Base-by-base conservation (phyloP, 2,797 vertebrate genomes). In the Atherinosoma microstoma region DNA sequence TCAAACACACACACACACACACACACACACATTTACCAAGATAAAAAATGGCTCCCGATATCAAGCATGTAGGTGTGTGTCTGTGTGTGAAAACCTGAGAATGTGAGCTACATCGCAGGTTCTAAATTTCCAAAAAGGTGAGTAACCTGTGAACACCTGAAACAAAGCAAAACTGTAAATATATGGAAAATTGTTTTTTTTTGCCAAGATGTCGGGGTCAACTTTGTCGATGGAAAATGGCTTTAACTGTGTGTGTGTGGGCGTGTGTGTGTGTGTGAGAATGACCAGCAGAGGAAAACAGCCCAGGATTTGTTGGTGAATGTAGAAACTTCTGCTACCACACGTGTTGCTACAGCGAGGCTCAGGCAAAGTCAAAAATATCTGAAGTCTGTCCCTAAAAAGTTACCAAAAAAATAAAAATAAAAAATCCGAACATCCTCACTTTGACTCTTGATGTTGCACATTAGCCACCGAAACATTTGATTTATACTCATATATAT, bases 401-500 rank as follows among this genome's bases (percentile, higher is more conserved):
- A 64, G 49, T 69, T 29, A 73, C 60, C 27, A 35, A 66, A 30
- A 49, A 38, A n/a, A n/a, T n/a, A 10, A 18, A 47, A 30, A 38
- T 61, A 24, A 36, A 47, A 34, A 63, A 63, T 2, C 20, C 30
- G 75, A 80, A 76, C 51, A 72, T 58, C 74, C 67, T 71, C 51
- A 70, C 69, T 53, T 34, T 73, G 63, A 84, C 74, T 79, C 56
- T 84, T 76, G 76, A 82, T 83, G 73, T 79, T 85, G 83, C 76
- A 91, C 84, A 84, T 84, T 70, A 84, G 84, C 85, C 83, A 87
- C 87, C 82, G 87, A 87, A 91, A 85, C 77, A 68, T 84, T 86
- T 74, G 72, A 84, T 91, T 85, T 89, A 87, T 92, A 91, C 88
- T 80, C 75, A n/a, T n/a, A 90, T 90, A 89, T 90, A 89, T 85